Base-by-base conservation (phyloP, 2,888 invertebrate species). In the Microctonus brassicae region DNA sequence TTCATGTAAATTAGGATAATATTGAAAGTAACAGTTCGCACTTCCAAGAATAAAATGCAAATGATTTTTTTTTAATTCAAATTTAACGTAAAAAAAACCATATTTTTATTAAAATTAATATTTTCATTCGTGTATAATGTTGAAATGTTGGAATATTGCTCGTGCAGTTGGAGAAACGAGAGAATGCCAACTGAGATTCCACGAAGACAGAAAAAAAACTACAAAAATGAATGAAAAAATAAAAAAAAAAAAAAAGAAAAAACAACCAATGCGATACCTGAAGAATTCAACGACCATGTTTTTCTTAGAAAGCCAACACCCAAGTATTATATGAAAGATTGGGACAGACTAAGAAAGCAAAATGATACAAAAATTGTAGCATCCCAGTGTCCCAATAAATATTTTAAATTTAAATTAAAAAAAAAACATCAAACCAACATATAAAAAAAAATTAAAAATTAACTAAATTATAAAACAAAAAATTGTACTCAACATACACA, bases 261-360 rank as follows among this genome's bases (percentile, higher is more conserved):
- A 47, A 47, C 9, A 47, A 47, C 17, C 17, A 17, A 17, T 17
- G 5, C 42, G 20, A 47, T 53, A 67, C 58, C 67, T 67, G 53
- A 24, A 67, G 67, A 67, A 58, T 67, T 26, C 64, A 64, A 53
- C 64, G 53, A 47, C 64, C 52, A 64, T 53, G 64, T 53, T 34
- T 52, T 64, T 64, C 64, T 64, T 6, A 64, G 64, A 64, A 64
- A 53, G 29, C 53, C 53, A 52, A 52, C 34, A 53, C 47, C 34
- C 53, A n/a, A 64, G 64, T 53, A 64, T 22, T 20, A 53, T 55
- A 26, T 29, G 47, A 47, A 47, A 53, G 22, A 64, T 64, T 64
- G 64, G 47, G 53, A 47, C 26, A 53, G 53, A 64, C 29, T 53
- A 64, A 53, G 64, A 64, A 22, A 53, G 33, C 29, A 63, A 63